phyloP scores from a whole-genome alignment of 2,113 vertebrate genomes.

The Coreoperca whiteheadi region DNA sequence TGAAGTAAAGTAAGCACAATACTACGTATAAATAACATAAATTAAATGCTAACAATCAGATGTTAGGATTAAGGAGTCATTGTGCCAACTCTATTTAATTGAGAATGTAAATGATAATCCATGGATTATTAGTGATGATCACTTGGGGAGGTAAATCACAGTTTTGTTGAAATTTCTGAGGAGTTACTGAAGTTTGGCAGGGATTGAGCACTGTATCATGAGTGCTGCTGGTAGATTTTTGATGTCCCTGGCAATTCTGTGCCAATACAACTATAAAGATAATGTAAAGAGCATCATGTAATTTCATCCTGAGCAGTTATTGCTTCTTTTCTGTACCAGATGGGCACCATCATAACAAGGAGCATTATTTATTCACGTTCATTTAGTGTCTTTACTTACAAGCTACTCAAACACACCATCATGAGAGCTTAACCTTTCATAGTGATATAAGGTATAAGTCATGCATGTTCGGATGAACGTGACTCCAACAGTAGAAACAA shows the following conservation, averaged over 20 bases:
- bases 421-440: neutral
- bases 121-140: neutral
- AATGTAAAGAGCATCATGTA: too few species aligned
- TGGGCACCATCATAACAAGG: slow-evolving; percentile 1
- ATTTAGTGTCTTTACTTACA: neutral
- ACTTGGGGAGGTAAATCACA: neutral
- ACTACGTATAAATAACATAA: neutral
- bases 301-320: neutral
- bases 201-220: neutral
- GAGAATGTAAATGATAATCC: neutral
- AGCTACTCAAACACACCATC: neutral
- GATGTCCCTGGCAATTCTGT: neutral
- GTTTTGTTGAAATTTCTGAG: neutral
- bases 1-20: neutral
- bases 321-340: neutral
- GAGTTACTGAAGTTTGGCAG: neutral
- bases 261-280: neutral
- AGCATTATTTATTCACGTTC: slow-evolving; percentile 1
- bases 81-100: neutral
- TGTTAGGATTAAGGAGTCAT: too few species aligned
- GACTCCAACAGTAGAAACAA: neutral
- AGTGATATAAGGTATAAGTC: neutral
- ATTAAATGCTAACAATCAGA: neutral
- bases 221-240: neutral
- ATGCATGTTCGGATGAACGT: neutral